A percentile compares a stretch with the other conserved stretches of the same genome.
phyloP scores from a whole-genome alignment of 1,140 invertebrate species.

The Mercenaria mercenaria region DNA sequence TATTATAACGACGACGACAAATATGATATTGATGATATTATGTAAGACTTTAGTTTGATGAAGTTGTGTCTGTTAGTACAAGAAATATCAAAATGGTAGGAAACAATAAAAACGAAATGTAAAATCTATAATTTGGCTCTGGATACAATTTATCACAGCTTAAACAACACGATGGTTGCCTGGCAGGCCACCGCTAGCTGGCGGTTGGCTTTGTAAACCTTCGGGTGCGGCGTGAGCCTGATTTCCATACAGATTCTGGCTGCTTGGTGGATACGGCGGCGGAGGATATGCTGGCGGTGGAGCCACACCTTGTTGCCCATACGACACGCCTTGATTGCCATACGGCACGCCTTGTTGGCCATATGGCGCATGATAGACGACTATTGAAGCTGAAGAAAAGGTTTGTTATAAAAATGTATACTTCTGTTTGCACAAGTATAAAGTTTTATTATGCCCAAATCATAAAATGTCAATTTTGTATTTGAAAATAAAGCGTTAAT shows the following conservation, averaged over 20 bases:
- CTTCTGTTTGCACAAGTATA: neutral
- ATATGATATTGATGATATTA: too few species aligned
- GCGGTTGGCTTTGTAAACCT: slow-evolving; percentile 3
- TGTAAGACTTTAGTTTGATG: too few species aligned
- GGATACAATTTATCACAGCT: neutral
- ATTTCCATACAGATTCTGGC: neutral
- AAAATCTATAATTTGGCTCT: too few species aligned
- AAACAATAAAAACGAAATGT: too few species aligned
- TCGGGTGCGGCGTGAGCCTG: neutral
- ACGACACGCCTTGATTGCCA: neutral
- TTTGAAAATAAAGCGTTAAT: too few species aligned
- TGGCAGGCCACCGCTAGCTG: neutral
- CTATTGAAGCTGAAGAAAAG: neutral
- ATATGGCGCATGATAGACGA: too few species aligned
- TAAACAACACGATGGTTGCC: neutral
- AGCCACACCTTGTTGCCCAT: neutral
- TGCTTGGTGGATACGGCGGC: neutral
- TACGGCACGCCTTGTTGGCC: neutral
- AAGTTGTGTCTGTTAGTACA: too few species aligned
- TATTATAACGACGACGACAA: too few species aligned
- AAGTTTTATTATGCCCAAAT: neutral
- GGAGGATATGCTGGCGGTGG: neutral
- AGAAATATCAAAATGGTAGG: too few species aligned
- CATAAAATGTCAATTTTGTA: neutral
- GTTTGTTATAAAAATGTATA: neutral